Base-by-base conservation (phyloP, 2,113 vertebrate species). In the Larimichthys crocea region DNA sequence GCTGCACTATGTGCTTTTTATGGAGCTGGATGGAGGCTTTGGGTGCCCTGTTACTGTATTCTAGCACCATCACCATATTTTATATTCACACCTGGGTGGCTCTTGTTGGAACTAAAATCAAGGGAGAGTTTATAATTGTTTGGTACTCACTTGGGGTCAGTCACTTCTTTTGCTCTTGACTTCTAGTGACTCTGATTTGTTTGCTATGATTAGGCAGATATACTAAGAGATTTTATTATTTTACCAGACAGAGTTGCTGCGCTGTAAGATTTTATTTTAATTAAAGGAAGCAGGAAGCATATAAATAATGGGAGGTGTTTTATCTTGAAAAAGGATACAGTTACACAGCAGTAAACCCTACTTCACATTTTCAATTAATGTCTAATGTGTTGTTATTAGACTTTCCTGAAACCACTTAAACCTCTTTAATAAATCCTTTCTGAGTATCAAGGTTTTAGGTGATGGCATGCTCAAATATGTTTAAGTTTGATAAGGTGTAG, bases 41-140 rank as follows among this genome's bases (percentile, higher is more conserved):
- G 56, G 69, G 46, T 64, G 63, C 31, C 24, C 31, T 57, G 19
- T 57, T 60, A 50, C 20, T 64, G 29, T 52, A 50, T 17, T 48
- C n/a, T 20, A 48, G 48, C 67, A 62, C 56, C 9, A 9, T 83
- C 24, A 46, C 59, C 69, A 74, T 59, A 49, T 81, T 65, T 74
- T 42, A 70, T 50, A 66, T 65, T 70, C 65, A 55, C 61, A 57
- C 20, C 50, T 49, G 4, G 29, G 5, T 17, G 16, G 19, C 5
- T 73, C 46, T 53, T 26, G 57, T 42, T 53, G n/a, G 5, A 49
- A 75, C 49, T 79, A 26, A 71, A 49, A 22, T 40, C 50, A 29
- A 15, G 48, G 42, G 4, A 14, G 17, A 16, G 49, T 59, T 65
- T 71, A 19, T 50, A 60, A 15, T 65, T 29, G n/a, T 49, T 60